A percentile compares a stretch with the other conserved stretches of the same genome.
Conservation (phyloP, 2,888 invertebrate species). For the Polyommatus iphigenia region DNA sequence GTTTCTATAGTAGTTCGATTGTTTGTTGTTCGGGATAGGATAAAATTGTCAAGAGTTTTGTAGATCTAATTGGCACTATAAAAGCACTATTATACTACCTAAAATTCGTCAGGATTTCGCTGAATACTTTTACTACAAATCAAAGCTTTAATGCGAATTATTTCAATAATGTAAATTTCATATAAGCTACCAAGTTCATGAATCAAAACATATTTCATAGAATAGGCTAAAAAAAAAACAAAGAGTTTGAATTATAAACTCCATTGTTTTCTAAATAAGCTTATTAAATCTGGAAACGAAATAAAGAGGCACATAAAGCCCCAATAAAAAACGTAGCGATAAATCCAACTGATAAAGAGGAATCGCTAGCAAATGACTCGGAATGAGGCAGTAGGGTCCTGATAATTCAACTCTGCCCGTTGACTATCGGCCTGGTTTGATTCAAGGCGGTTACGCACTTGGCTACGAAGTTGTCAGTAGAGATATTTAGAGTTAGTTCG, state of each 20-base stretch:
- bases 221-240: background rate
- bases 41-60: background rate
- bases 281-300: conserved; percentile 36
- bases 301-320: conserved; percentile 35
- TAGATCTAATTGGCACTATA: background rate
- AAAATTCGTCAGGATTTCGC: background rate
- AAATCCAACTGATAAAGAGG: conserved; percentile 57
- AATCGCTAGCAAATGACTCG: conserved; percentile 54
- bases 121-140: background rate
- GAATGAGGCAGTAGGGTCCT: conserved; percentile 59
- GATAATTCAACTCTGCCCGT: conserved; percentile 61
- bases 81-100: background rate
- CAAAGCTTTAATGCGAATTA: background rate
- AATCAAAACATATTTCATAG: background rate
- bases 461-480: background rate
- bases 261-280: background rate
- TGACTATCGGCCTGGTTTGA: conserved; percentile 57
- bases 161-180: background rate
- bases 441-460: conserved; percentile 32
- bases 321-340: conserved; percentile 56
- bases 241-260: background rate
- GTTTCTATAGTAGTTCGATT: background rate
- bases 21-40: background rate
- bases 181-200: background rate
- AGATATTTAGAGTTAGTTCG: too few relatives aligned